phyloP scores from a whole-genome alignment of 1,140 invertebrate genomes.

The Drosophila tropicalis region DNA sequence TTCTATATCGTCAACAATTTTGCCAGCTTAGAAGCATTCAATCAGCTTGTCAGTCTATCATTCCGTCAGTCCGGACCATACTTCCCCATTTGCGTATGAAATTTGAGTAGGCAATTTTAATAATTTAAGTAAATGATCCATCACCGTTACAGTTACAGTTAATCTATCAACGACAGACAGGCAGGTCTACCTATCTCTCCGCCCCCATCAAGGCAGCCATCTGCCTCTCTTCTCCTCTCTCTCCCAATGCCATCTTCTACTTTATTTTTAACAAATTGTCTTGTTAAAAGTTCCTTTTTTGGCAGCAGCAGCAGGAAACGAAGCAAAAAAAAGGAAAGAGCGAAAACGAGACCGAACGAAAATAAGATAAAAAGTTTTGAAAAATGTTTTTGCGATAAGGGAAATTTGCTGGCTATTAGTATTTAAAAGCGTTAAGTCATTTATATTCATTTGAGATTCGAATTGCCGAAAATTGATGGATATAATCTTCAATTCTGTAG shows the following conservation, averaged over 20 bases:
- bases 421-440: slow-evolving; percentile 80
- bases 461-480: slow-evolving; percentile 14
- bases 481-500: slow-evolving; percentile 48
- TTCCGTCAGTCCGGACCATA: background rate
- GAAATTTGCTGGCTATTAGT: slow-evolving; percentile 81
- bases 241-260: slow-evolving; percentile 30
- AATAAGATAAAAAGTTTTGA: slow-evolving; percentile 68
- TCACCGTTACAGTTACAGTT: slow-evolving; percentile 82
- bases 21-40: slow-evolving; percentile 56
- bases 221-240: background rate
- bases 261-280: slow-evolving; percentile 79
- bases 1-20: slow-evolving; percentile 14
- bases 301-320: slow-evolving; percentile 28
- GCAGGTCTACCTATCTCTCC: background rate
- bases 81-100: slow-evolving; percentile 61
- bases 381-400: slow-evolving; percentile 68
- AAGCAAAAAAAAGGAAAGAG: slow-evolving; percentile 21
- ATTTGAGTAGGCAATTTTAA: slow-evolving; percentile 82
- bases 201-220: background rate
- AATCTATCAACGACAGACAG: slow-evolving; percentile 73
- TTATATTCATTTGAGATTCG: slow-evolving; percentile 72
- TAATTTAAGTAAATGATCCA: slow-evolving; percentile 83
- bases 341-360: slow-evolving; percentile 6
- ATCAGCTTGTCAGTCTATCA: slow-evolving; percentile 60
- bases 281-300: slow-evolving; percentile 68